phyloP scores from a whole-genome alignment of 1,140 invertebrate genomes.

The Aphelinus certus region DNA sequence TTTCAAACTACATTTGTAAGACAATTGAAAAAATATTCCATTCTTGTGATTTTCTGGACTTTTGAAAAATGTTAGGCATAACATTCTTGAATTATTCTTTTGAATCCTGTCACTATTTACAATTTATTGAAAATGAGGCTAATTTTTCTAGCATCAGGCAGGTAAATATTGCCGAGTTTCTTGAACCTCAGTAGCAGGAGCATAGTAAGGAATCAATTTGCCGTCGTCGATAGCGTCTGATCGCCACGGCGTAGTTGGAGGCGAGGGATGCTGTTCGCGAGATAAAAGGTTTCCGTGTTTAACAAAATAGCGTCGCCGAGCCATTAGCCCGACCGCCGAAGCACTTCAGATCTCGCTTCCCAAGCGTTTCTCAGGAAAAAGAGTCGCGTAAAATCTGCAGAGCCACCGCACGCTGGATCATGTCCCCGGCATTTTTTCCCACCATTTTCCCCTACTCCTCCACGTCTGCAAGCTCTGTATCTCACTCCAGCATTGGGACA shows the following conservation, averaged over 20 bases:
- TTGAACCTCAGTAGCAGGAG: no score
- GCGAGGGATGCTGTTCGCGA: conserved; percentile 41
- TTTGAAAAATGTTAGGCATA: no score
- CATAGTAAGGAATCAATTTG: conserved; percentile 9
- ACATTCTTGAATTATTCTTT: no score
- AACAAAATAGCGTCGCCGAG: conserved; percentile 63
- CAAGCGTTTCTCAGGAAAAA: conserved; percentile 44
- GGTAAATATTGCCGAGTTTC: no score
- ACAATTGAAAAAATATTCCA: no score
- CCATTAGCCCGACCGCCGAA: conserved; percentile 62
- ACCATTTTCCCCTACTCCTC: conserved; percentile 11
- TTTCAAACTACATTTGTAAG: no score
- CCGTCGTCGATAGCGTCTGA: conserved; percentile 42
- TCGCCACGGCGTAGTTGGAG: conserved; percentile 38
- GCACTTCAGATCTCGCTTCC: conserved; percentile 56
- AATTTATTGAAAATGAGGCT: no score
- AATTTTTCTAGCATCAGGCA: no score
- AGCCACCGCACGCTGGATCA: conserved; percentile 22
- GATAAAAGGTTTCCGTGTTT: conserved; percentile 67
- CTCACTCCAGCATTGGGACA: no score
- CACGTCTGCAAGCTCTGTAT: no score
- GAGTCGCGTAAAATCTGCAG: conserved; percentile 38
- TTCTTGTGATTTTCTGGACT: no score
- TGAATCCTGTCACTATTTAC: no score
- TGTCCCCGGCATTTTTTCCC: neutral